These are phyloP conservation scores for Xestia rhomboidea DNA, from an alignment of 2,888 invertebrate species.

Conservation along the genomic window DNA sequence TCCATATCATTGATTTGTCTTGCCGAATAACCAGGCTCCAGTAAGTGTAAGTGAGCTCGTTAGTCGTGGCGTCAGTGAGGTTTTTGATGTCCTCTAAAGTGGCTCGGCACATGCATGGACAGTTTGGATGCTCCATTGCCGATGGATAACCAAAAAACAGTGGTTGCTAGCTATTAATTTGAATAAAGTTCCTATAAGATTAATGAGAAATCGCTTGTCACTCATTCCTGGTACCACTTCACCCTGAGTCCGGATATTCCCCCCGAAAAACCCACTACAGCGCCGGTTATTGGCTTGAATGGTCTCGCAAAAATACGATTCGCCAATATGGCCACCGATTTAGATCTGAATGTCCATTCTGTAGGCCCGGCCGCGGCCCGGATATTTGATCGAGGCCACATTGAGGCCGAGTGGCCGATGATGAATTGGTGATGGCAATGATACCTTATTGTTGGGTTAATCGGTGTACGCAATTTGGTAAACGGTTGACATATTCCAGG, in stretches of 20 bases:
- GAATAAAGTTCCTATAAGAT: background rate
- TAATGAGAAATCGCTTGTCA: slow-evolving; percentile 34
- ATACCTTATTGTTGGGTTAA: slow-evolving; percentile 30
- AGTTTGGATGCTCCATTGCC: background rate
- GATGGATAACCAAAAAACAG: background rate
- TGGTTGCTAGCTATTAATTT: background rate
- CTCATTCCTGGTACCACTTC: slow-evolving; percentile 42
- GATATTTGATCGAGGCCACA: slow-evolving; percentile 75
- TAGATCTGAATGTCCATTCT: slow-evolving; percentile 81
- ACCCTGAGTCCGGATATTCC: slow-evolving; percentile 73
- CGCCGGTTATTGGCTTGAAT: slow-evolving; percentile 80
- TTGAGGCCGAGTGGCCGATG: slow-evolving; percentile 54
- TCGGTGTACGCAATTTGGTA: background rate
- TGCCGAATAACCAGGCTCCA: background rate
- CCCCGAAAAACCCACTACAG: slow-evolving; percentile 76
- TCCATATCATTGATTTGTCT: background rate
- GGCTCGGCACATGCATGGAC: background rate
- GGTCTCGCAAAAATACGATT: slow-evolving; percentile 81
- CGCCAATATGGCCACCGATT: slow-evolving; percentile 79
- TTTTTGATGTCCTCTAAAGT: background rate
- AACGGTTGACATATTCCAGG: background rate
- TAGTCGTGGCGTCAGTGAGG: background rate
- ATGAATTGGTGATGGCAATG: slow-evolving; percentile 58
- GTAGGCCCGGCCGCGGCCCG: slow-evolving; percentile 71
- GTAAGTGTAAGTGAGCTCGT: background rate